Evolutionary conservation across 64 coral and sea anemone genomes (phyloP).

Genomic region (Trachythela sp.): DNA sequence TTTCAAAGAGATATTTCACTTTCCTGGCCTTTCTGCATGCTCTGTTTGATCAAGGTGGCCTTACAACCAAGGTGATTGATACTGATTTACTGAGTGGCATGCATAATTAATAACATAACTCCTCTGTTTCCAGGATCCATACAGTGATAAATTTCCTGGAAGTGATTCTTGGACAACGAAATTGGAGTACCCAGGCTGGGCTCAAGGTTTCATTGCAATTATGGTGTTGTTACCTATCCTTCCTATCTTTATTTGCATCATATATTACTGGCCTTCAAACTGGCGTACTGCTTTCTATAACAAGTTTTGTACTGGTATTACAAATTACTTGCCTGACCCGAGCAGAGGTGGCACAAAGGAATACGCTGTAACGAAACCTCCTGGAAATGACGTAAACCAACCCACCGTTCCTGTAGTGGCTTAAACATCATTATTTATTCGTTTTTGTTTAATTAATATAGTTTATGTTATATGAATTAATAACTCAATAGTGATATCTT

Average conservation of each 20-base stretch:
- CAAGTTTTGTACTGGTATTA: neutral
- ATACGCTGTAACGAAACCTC: neutral
- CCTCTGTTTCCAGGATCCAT: neutral
- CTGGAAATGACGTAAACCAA: neutral
- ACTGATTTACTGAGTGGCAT: too few species aligned
- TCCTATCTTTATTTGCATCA: constrained; percentile 7
- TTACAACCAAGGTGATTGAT: too few species aligned
- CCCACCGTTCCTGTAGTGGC: neutral
- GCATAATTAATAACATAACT: neutral
- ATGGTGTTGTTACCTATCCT: neutral
- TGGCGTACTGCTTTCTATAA: constrained; percentile 18
- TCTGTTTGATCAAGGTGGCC: too few species aligned
- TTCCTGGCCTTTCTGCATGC: too few species aligned
- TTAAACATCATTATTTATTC: neutral
- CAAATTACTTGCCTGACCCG: constrained; percentile 7
- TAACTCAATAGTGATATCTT: too few species aligned
- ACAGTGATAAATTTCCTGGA: neutral
- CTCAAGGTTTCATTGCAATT: constrained; percentile 1
- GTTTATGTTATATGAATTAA: too few species aligned
- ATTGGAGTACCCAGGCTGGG: constrained; percentile 7
- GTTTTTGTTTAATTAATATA: too few species aligned
- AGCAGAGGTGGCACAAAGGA: neutral
- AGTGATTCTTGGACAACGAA: constrained; percentile 7
- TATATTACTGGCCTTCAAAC: constrained; percentile 5
- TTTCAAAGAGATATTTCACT: too few species aligned